These are phyloP conservation scores for Tetranychus piercei DNA, from an alignment of 2,888 invertebrate species.

Conservation along the genomic window DNA sequence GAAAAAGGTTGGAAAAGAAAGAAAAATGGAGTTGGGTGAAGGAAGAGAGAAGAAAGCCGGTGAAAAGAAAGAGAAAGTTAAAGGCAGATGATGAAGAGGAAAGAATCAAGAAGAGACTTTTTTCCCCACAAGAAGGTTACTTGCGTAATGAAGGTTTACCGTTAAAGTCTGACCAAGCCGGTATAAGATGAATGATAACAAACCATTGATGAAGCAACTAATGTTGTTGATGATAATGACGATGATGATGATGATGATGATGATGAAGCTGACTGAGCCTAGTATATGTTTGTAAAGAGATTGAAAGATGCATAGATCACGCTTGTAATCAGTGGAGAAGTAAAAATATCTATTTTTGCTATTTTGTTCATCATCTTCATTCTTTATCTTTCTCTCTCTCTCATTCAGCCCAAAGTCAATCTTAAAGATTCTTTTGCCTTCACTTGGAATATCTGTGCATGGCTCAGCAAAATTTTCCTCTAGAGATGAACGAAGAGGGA, in stretches of 20 bases:
- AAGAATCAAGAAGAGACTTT: background rate
- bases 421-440: background rate
- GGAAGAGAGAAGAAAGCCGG: background rate
- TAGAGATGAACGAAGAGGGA: background rate
- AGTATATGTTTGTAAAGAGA: background rate
- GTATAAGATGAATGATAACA: background rate
- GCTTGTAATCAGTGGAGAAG: background rate
- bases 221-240: background rate
- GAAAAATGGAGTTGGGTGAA: background rate
- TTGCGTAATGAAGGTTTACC: background rate
- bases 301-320: background rate
- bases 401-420: background rate
- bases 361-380: background rate
- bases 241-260: background rate
- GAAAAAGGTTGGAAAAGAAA: background rate
- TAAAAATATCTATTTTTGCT: background rate
- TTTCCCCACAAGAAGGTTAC: background rate
- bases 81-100: background rate
- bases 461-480: background rate
- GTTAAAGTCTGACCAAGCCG: background rate
- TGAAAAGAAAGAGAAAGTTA: background rate
- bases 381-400: background rate
- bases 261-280: too few species aligned
- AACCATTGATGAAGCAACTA: background rate
- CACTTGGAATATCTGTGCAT: conserved; percentile 1